Evolutionary conservation across 2,888 invertebrate species (phyloP), one percentile per base, ranked within the genome.

Genomic region (Timema cristinae): DNA sequence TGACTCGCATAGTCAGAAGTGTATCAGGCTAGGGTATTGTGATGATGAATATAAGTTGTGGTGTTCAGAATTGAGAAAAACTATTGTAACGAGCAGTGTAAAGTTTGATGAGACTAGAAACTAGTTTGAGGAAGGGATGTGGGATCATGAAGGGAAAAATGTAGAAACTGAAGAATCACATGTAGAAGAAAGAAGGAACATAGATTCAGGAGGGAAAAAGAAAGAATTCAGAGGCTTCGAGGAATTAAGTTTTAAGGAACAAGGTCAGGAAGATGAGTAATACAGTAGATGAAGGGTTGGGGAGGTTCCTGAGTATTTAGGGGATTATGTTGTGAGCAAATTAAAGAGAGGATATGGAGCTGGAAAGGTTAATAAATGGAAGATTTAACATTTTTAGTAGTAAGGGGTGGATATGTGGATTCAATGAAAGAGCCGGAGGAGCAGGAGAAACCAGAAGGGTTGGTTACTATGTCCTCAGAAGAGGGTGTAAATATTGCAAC

Each of bases 81-180:
- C n/a, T n/a, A n/a, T n/a, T n/a, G 32, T 7, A 16, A 16, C 8
- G 47, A 47, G 16, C 16, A 16, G 61, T 61, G 61, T 5, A 10
- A 61, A 61, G 47, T 61, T 61, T 61, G 32, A 61, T 61, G 16
- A 61, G 11, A 61, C 61, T 11, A 61, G 47, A 16, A 61, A 61
- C 47, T 8, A 61, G 11, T 61, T 61, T 61, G 61, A 61, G 61
- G 32, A 61, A 61, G 61, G 15, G 9, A 47, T 47, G 7, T 61
- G 7, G 61, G 61, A 61, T 61, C 61, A 15, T 61, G 61, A 61
- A 16, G 16, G 9, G 61, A 47, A 61, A 61, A 11, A 61, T 61
- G 61, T 5, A 16, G 61, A 16, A 15, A 16, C 16, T 15, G 61
- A 5, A 11, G 6, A 61, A 61, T 6, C 61, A 16, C 32, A 9